phyloP scores from a whole-genome alignment of 2,113 vertebrate genomes.

The Colossoma macropomum region DNA sequence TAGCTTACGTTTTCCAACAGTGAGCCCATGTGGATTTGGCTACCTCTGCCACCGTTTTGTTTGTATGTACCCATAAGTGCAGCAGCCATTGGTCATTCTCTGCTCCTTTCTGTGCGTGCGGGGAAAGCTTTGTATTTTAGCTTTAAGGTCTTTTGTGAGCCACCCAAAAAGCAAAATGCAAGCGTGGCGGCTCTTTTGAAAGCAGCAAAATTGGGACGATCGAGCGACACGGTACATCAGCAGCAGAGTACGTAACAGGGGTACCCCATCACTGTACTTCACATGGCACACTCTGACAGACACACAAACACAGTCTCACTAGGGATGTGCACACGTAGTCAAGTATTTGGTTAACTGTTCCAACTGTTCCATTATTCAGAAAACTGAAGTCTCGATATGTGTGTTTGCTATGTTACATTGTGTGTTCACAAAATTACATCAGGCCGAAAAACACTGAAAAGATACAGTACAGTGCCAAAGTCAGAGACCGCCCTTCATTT shows the following conservation, averaged over 20 bases:
- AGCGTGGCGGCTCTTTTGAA: constrained; percentile 39
- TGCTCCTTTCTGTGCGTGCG: constrained; percentile 19
- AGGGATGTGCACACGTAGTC: too few species aligned
- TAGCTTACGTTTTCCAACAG: neutral
- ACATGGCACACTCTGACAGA: neutral
- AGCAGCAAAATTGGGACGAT: neutral
- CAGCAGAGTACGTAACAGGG: constrained; percentile 12
- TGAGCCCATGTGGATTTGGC: neutral
- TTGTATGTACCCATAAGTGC: neutral
- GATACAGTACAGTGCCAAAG: too few species aligned
- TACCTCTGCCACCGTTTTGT: constrained; percentile 2
- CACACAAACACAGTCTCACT: neutral
- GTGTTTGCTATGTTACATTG: too few species aligned
- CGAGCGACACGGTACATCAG: neutral
- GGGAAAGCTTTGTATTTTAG: constrained; percentile 37
- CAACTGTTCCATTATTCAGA: too few species aligned
- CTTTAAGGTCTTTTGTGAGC: constrained; percentile 21
- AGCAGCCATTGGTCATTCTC: neutral
- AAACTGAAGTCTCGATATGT: too few species aligned
- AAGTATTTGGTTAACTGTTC: too few species aligned
- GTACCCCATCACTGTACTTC: constrained; percentile 8
- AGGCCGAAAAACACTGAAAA: too few species aligned
- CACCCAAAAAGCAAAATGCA: constrained; percentile 36
- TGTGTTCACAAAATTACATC: too few species aligned
- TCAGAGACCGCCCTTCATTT: too few species aligned